These are phyloP conservation scores for Clistopyga incitator DNA, from an alignment of 2,888 invertebrate genomes.

Conservation along the genomic window DNA sequence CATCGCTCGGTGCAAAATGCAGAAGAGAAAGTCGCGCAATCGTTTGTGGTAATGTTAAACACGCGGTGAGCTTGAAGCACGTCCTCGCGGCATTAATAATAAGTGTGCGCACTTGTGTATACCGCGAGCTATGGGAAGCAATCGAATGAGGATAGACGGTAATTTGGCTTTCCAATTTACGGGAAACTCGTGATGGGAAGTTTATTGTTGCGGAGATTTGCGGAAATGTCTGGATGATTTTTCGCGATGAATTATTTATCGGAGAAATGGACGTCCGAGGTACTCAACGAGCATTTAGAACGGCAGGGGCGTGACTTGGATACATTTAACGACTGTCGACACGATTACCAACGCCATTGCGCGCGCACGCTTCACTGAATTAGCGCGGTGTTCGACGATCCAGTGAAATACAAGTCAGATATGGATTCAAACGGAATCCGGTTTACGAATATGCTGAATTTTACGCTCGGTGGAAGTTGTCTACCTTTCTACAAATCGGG, in stretches of 20 bases:
- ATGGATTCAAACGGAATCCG: constrained; percentile 24
- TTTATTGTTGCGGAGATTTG: neutral
- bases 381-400: constrained; percentile 35
- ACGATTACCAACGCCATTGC: neutral
- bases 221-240: constrained; percentile 7
- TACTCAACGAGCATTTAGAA: neutral
- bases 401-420: constrained; percentile 52
- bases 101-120: constrained; percentile 46
- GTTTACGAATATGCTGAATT: constrained; percentile 11
- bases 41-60: constrained; percentile 12
- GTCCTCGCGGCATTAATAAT: constrained; percentile 54
- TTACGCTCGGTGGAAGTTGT: neutral
- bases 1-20: constrained; percentile 16
- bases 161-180: constrained; percentile 31
- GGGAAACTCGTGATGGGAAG: neutral
- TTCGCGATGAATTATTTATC: constrained; percentile 26
- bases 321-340: constrained; percentile 4
- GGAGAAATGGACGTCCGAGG: constrained; percentile 24
- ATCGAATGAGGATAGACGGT: constrained; percentile 22
- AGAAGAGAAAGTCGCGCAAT: constrained; percentile 36
- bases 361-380: constrained; percentile 54
- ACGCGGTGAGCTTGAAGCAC: constrained; percentile 40
- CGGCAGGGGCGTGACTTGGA: neutral
- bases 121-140: neutral
- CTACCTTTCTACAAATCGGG: constrained; percentile 44